phyloP scores from a whole-genome alignment of 1,140 invertebrate genomes.

The Diachasma alloeum region DNA sequence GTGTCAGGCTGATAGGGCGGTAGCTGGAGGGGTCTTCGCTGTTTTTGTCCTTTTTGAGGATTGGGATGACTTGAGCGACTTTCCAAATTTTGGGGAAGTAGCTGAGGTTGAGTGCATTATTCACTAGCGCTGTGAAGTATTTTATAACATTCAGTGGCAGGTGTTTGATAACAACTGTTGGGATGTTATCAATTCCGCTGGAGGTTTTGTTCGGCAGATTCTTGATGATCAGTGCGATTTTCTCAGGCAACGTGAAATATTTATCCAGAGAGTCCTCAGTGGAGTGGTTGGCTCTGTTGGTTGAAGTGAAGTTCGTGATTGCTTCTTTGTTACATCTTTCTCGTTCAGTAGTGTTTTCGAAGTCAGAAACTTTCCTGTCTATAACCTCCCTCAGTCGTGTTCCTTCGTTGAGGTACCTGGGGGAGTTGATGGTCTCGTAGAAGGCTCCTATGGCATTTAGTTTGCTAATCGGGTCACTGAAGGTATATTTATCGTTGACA shows the following conservation, averaged over 20 bases:
- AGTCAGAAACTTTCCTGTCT: neutral
- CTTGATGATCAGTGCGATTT: slow-evolving; percentile 22
- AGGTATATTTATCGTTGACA: slow-evolving; percentile 16
- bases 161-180: slow-evolving; percentile 27
- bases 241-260: neutral
- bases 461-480: neutral
- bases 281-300: slow-evolving; percentile 32
- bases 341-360: neutral
- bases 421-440: slow-evolving; percentile 23
- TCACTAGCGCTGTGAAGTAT: neutral
- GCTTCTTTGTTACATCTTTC: neutral
- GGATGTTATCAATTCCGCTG: slow-evolving; percentile 24
- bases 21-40: slow-evolving; percentile 34
- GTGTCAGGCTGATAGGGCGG: slow-evolving; percentile 34
- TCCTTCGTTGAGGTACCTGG: neutral
- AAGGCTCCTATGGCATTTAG: no score
- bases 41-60: no score
- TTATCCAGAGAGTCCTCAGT: neutral
- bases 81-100: no score
- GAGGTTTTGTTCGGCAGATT: slow-evolving; percentile 32
- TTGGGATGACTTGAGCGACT: no score
- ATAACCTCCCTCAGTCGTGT: slow-evolving; percentile 3
- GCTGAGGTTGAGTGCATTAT: no score
- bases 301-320: neutral
- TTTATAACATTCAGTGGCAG: slow-evolving; percentile 15